Conservation (phyloP, 2,888 invertebrate genomes). For the Ceramica pisi region DNA sequence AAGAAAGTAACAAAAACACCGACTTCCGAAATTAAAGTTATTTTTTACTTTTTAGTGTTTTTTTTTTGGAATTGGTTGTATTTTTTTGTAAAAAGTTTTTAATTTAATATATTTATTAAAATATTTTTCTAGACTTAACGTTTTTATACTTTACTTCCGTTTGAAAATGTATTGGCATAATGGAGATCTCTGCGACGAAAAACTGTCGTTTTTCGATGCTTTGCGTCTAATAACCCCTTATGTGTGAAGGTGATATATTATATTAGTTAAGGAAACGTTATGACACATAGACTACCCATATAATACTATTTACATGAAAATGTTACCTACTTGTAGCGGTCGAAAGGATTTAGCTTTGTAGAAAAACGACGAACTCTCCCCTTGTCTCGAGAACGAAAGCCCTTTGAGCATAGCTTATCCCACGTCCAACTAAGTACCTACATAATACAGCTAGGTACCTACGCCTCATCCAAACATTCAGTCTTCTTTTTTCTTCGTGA, state of each 20-base stretch:
- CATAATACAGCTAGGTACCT: slow-evolving; percentile 28
- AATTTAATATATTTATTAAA: no score
- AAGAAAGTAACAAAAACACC: no score
- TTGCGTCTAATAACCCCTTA: no score
- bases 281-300: slow-evolving; percentile 54
- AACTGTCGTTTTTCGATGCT: no score
- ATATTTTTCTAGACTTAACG: no score
- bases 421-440: slow-evolving; percentile 47
- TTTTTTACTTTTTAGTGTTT: no score
- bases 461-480: slow-evolving; percentile 32
- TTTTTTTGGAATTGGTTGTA: no score
- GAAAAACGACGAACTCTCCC: slow-evolving; percentile 57
- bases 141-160: no score
- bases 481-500: slow-evolving; percentile 22
- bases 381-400: slow-evolving; percentile 60
- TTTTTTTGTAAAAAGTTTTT: no score
- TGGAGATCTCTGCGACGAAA: no score
- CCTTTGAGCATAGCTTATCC: slow-evolving; percentile 67
- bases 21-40: no score
- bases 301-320: slow-evolving; percentile 42
- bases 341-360: slow-evolving; percentile 56
- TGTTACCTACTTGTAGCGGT: slow-evolving; percentile 23
- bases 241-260: background rate
- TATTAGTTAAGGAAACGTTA: slow-evolving; percentile 23
- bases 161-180: no score